Evolutionary conservation across 2,113 vertebrate genomes (phyloP), one percentile per base, ranked within the genome.

Genomic region (Daubentonia madagascariensis): DNA sequence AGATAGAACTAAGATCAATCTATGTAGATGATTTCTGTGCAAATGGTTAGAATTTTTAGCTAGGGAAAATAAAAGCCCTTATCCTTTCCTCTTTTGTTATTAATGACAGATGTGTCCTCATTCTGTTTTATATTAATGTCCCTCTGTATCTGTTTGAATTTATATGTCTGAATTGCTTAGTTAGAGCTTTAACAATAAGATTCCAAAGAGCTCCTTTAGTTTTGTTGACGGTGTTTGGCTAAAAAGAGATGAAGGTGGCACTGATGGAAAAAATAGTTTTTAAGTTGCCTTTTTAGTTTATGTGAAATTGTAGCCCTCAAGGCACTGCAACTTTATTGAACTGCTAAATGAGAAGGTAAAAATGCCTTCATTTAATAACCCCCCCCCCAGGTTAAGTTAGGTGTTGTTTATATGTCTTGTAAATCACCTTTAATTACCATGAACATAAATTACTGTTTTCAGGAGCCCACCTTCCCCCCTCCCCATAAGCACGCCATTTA

Each of bases 321-420:
- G 97, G 95, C 90, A 80, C 30, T 97, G 30, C n/a, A 76, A 37
- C 84, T 97, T 95, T 95, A 95, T 93, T 96, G 89, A 98, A 96
- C 89, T 97, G 89, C 84, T 97, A 95, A 98, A 96, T 97, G 88
- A 96, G 90, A 96, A 95, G 84, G 96, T 95, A 97, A 96, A 97
- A 97, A 95, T 92, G 78, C 93, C 76, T 94, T 96, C 96, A 88
- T 96, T 91, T 96, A 96, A 91, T 89, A 85, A 40, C 32, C 45
- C 70, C 54, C 40, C 65, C 88, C 37, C 14, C 57, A 35, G 93
- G 96, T 96, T 96, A 96, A 93, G 90, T 96, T 90, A 97, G 95
- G 97, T 97, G 90, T 98, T 98, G 90, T 98, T 98, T 95, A 97
- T 96, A 94, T 95, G 87, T 98, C 97, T 98, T 97, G 90, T 97